Base-by-base conservation (phyloP, 2,888 invertebrate species). In the Nasonia oneida region DNA sequence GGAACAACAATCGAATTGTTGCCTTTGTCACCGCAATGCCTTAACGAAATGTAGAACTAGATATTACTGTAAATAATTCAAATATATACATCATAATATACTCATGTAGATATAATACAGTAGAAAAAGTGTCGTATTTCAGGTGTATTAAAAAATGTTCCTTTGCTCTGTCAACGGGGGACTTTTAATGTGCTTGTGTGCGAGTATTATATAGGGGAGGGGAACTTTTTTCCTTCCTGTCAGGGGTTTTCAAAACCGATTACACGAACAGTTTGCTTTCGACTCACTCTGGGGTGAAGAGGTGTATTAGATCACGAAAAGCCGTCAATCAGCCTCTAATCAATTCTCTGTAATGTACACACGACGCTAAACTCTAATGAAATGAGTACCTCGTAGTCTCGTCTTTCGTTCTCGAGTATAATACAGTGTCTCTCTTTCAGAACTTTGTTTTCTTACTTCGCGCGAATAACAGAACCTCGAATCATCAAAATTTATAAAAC, bases 281-380 rank as follows among this genome's bases (percentile, higher is more conserved):
- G 75, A 75, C 33, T 73, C 23, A 47, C 14, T 18, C 15, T 1
- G 29, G 33, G 14, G 64, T 3, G 77, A 1, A 29, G 3, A 3
- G 23, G n/a, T 47, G 64, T 64, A 39, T 23, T 23, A 37, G 37
- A 37, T 18, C 10, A 77, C 29, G 57, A 50, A 23, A 39, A 71
- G 33, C 53, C 42, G 64, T 77, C 77, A 23, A 77, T 77, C 77
- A 42, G 23, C 42, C 64, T 64, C 42, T 61, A 77, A 77, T 77
- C 77, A 23, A 18, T 18, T 18, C 12, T 39, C 39, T 18, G 33
- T 77, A 42, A 42, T 77, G 61, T 23, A 42, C 64, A 77, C 39
- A 64, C 37, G 4, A 37, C 37, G 42, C 18, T 29, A 77, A 77
- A 64, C 64, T 23, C 33, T 42, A 77, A 64, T 37, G 39, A 64